Conservation (phyloP, 1,140 invertebrate genomes). For the Matsumurasca onukii region DNA sequence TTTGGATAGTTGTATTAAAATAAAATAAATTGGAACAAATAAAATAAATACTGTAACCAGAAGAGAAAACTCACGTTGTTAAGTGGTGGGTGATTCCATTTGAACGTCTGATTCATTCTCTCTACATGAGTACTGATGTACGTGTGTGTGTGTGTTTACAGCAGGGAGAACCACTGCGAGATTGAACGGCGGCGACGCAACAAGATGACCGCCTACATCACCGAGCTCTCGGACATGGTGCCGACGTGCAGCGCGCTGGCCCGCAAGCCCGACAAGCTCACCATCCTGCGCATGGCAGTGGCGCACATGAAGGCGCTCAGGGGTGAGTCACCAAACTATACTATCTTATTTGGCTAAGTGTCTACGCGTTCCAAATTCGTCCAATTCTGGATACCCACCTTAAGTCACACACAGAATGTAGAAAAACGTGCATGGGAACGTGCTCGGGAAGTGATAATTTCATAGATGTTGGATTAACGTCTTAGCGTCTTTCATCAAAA, state of each 20-base stretch:
- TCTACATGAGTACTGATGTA: too few species aligned
- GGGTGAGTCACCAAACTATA: slow-evolving; percentile 62
- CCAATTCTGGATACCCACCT: not conserved
- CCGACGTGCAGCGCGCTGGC: slow-evolving; percentile 97
- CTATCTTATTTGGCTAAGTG: not conserved
- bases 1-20: too few species aligned
- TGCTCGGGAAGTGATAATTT: too few species aligned
- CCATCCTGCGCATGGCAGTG: slow-evolving; percentile 98
- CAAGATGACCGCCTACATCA: slow-evolving; percentile 99
- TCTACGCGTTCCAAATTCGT: not conserved
- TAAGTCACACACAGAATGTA: not conserved
- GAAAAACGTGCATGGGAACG: too few species aligned
- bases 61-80: too few species aligned
- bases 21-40: too few species aligned
- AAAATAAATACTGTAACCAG: too few species aligned
- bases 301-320: slow-evolving; percentile 98
- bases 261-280: slow-evolving; percentile 98
- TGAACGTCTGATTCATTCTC: too few species aligned
- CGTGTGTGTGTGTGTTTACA: slow-evolving; percentile 46
- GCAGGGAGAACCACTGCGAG: slow-evolving; percentile 99
- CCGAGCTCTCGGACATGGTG: slow-evolving; percentile 99
- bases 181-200: slow-evolving; percentile 97
- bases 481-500: too few species aligned
- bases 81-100: too few species aligned
- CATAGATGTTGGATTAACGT: too few species aligned